A percentile compares a stretch with the other conserved stretches of the same genome.
Conservation (phyloP, 2,888 invertebrate species). For the Anagyrus pseudococci region DNA sequence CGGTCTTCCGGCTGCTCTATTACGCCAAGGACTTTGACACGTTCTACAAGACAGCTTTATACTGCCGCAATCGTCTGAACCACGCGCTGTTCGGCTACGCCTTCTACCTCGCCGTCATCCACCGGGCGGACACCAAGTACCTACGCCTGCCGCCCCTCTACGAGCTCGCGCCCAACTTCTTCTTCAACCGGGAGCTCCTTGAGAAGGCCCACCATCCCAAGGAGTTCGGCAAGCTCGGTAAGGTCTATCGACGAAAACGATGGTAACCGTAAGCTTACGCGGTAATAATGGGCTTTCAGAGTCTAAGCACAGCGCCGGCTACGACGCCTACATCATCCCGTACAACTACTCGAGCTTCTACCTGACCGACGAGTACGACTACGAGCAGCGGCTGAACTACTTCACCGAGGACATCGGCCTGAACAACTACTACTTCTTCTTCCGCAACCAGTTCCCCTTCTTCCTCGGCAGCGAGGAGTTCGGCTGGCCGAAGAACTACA, state of each 20-base stretch:
- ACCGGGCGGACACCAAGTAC: slow-evolving; percentile 68
- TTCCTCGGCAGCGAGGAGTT: slow-evolving; percentile 68
- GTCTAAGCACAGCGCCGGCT: slow-evolving; percentile 51
- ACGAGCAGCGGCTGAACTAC: slow-evolving; percentile 70
- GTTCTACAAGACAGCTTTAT: slow-evolving; percentile 59
- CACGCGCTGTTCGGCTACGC: slow-evolving; percentile 68
- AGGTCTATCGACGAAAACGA: too few relatives aligned
- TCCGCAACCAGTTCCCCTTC: slow-evolving; percentile 70
- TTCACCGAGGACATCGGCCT: slow-evolving; percentile 76
- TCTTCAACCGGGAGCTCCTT: slow-evolving; percentile 69
- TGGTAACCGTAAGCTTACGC: too few relatives aligned
- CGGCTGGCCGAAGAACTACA: slow-evolving; percentile 55
- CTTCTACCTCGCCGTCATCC: slow-evolving; percentile 68
- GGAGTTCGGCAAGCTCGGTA: slow-evolving; percentile 54
- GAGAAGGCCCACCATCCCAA: slow-evolving; percentile 60
- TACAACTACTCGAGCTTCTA: slow-evolving; percentile 69
- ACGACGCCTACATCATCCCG: slow-evolving; percentile 64
- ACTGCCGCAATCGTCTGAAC: slow-evolving; percentile 59
- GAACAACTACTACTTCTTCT: slow-evolving; percentile 72
- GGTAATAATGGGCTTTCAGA: too few relatives aligned
- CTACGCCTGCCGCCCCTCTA: slow-evolving; percentile 72
- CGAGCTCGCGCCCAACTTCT: slow-evolving; percentile 73
- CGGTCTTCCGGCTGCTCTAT: slow-evolving; percentile 56
- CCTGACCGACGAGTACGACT: slow-evolving; percentile 63
- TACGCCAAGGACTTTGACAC: slow-evolving; percentile 59